Evolutionary conservation across 1,140 invertebrate species (phyloP), one percentile per base, ranked within the genome.

Genomic region (Drosophila subpulchrella): DNA sequence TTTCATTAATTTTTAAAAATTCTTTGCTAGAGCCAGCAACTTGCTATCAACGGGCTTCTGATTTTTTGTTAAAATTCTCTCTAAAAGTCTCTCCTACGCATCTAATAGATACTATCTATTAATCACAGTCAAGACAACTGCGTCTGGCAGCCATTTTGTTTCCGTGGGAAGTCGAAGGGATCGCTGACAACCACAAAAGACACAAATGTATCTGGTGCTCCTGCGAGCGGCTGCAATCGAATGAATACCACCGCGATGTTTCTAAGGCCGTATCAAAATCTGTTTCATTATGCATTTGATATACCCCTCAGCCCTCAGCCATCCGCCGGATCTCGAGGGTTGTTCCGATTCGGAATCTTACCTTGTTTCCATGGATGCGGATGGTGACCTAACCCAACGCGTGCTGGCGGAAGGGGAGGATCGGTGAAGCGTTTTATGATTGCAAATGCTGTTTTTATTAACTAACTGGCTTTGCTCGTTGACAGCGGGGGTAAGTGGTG

Each of bases 401-500:
- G 57, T 61, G 47, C 51, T 55, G 36, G 36, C 7, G 36, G 8
- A 58, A 24, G 44, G 66, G 67, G 38, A 60, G 47, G 60, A 58
- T 54, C 44, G 53, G 15, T 68, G 56, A 66, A 86, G 42, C 65
- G 73, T 84, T 82, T 78, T 75, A 67, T 78, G 65, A 79, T 88
- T 86, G 68, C 71, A 76, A 88, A 86, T 89, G 65, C 65, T 68
- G 66, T 72, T 84, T 84, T 83, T 58, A 83, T 83, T 84, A 71
- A 83, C 81, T 84, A 78, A 63, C 61, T 83, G 74, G 74, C 72
- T 77, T 70, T 70, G 42, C 34, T 27, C 54, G 67, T 34, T 71
- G 67, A 81, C 75, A 80, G 59, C 79, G 47, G 66, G 44, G 51
- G 74, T 63, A 72, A 78, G 79, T 88, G 75, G 54, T 39, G 59